Base-by-base conservation (phyloP, 2,113 vertebrate species). In the Phaetusa simplex region DNA sequence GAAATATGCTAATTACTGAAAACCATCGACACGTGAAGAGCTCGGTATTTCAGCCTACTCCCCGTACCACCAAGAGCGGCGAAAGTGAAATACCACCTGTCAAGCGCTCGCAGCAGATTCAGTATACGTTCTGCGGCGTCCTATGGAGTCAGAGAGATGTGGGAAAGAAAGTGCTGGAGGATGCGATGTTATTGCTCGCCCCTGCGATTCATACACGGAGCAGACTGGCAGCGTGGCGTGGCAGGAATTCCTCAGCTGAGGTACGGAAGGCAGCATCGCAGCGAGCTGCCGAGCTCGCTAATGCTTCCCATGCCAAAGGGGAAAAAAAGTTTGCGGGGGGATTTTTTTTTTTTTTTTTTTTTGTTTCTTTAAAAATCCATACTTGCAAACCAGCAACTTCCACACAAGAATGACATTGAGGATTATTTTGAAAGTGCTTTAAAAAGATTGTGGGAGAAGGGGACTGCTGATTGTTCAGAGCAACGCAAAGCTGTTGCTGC, bases 1-100 rank as follows among this genome's bases (percentile, higher is more conserved):
- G 91, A 94, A 96, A 95, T 93, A 94, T 79, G 94, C 81, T 95
- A 87, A 95, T 94, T 95, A 82, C 81, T 23, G 40, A 84, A 95
- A 96, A 93, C 91, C 93, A 87, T 45, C 45, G 47, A 89, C 77
- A 96, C 47, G 65, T 96, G 93, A 96, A 94, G 94, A 96, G 72
- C 74, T 93, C 52, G 8, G 71, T 92, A 78, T 87, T 95, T 93
- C 79, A 91, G 84, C 27, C 38, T 49, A 26, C 72, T 86, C 62
- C 66, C 43, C 30, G 30, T 86, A 83, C 23, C 82, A 59, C 92
- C 34, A 34, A 80, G 71, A 81, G 78, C 49, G 2, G 78, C 55
- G 91, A 90, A 91, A 53, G 52, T 87, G 89, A 92, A 95, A 79
- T 86, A 70, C 67, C 74, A 80, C 89, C 86, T 90, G 86, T 86